Percentiles rank a stretch among this genome's conserved stretches.
Evolutionary conservation across 1,140 invertebrate genomes (phyloP).

Genomic region (Caenorhabditis inopinata): DNA sequence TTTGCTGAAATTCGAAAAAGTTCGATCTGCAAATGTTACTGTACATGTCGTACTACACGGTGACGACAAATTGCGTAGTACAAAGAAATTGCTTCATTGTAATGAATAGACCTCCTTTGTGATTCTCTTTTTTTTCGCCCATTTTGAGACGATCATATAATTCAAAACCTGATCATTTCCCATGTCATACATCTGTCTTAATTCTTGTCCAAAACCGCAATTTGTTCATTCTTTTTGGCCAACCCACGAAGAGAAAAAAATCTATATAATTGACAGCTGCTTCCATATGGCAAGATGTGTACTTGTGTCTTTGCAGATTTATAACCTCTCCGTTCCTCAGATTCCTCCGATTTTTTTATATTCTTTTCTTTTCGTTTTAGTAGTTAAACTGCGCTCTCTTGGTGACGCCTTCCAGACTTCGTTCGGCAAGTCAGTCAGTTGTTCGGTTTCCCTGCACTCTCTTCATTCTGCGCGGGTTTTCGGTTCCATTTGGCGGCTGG

Average conservation of each 20-base stretch:
- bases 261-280: neutral
- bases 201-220: slow-evolving; percentile 15
- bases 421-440: neutral
- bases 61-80: no score
- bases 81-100: no score
- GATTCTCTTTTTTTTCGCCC: neutral
- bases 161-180: neutral
- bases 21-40: no score
- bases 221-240: no score
- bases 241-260: no score
- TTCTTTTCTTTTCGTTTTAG: neutral
- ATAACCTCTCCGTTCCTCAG: neutral
- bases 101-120: neutral
- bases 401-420: no score
- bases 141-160: neutral
- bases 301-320: slow-evolving; percentile 13
- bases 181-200: slow-evolving; percentile 6
- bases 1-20: no score
- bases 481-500: neutral
- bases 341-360: neutral
- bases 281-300: slow-evolving; percentile 10
- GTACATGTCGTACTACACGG: no score
- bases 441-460: neutral
- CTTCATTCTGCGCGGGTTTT: neutral
- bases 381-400: no score